Conservation (phyloP, 2,888 invertebrate genomes). For the Himalopsyche anomala region DNA sequence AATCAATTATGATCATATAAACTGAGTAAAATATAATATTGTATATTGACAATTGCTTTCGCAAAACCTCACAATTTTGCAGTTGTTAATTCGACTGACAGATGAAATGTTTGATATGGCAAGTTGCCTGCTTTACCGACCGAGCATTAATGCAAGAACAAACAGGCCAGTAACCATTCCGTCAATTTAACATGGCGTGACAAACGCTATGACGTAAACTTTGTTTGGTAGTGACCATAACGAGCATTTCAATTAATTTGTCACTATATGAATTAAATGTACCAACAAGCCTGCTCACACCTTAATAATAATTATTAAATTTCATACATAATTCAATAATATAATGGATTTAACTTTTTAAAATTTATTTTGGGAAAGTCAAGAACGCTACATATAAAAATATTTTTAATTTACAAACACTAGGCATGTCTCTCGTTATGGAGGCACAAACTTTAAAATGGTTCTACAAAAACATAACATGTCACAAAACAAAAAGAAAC, state of each 20-base stretch:
- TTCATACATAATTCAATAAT: no score
- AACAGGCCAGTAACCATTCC: not conserved
- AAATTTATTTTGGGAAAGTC: no score
- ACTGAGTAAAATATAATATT: not conserved
- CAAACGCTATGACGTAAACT: not conserved
- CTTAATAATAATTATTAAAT: no score
- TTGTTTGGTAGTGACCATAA: not conserved
- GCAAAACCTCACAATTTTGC: not conserved
- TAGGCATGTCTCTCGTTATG: no score
- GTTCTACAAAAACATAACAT: no score
- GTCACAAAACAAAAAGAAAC: no score
- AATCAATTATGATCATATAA: no score
- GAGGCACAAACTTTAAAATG: no score
- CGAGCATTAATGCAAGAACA: not conserved
- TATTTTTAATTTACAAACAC: no score
- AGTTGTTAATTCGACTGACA: not conserved
- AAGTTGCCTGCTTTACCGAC: slow-evolving; percentile 42
- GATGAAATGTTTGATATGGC: slow-evolving; percentile 32
- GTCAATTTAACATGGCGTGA: not conserved
- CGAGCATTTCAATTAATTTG: not conserved
- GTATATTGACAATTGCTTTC: not conserved
- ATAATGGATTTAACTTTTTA: no score
- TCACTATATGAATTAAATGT: not conserved
- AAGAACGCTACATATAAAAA: no score
- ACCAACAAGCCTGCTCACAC: not conserved